Percentiles rank a stretch among this genome's conserved stretches.
phyloP scores from a whole-genome alignment of 2,113 vertebrate genomes.

The Eudyptes chrysolophus region DNA sequence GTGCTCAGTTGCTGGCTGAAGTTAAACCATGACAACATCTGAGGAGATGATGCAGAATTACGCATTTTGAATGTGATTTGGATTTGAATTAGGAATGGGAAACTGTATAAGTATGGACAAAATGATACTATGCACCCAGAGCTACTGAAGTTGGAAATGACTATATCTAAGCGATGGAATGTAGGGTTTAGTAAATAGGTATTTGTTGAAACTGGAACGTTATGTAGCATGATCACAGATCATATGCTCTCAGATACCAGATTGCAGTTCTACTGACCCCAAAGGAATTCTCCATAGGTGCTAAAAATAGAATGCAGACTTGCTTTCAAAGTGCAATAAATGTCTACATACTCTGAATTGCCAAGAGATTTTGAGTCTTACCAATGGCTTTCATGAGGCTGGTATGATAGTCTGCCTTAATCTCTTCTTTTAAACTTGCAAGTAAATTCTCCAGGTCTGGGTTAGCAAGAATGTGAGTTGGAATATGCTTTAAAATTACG shows the following conservation, averaged over 20 bases:
- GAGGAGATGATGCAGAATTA: neutral
- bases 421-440: conserved; percentile 73
- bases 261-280: neutral
- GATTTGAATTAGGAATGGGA: neutral
- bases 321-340: neutral
- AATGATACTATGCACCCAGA: neutral
- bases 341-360: neutral
- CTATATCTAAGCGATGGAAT: neutral
- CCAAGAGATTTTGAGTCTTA: conserved; percentile 52
- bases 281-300: neutral
- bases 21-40: neutral
- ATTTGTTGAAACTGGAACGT: neutral
- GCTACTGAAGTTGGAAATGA: neutral
- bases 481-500: conserved; percentile 75
- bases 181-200: neutral
- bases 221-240: neutral
- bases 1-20: too few relatives aligned
- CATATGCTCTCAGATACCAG: neutral
- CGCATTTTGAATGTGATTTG: neutral
- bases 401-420: conserved; percentile 74
- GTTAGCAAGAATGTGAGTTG: conserved; percentile 52
- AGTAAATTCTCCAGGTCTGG: conserved; percentile 55
- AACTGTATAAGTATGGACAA: neutral
- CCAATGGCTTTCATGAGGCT: conserved; percentile 85
- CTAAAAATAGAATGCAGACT: neutral